Base-by-base conservation (phyloP, 2,113 vertebrate genomes). In the Laterallus jamaicensis region DNA sequence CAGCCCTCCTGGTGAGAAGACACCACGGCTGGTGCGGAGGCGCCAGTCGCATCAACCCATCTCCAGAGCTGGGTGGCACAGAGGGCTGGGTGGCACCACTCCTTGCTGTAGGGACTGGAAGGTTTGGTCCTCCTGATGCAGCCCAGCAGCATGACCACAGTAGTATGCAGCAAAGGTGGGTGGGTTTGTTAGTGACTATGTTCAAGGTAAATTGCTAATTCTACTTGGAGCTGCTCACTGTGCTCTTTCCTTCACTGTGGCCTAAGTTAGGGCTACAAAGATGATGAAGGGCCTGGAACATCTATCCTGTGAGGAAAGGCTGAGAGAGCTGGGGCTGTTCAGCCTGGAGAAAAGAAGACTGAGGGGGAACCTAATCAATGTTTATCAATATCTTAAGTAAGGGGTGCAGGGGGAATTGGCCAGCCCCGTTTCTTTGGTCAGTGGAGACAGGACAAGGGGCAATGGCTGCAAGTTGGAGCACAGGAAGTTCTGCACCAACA, bases 1-100 rank as follows among this genome's bases (percentile, higher is more conserved):
- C 92, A 70, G 0, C 68, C 59, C 56, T 93, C 94, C 64, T 37
- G 88, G 92, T 94, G 93, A 78, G 80, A 66, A 69, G n/a, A 64
- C 29, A 35, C 0, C 54, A 60, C 1, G 11, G 54, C 83, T 5
- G 1, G 82, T 31, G 73, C 56, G 12, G 64, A 67, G 92, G 54
- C 69, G n/a, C 35, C n/a, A 6, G 58, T 21, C 44, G n/a, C 71
- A 13, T 20, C 7, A 2, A 7, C 55, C 37, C 2, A 0, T 4
- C 39, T 7, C 0, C 6, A 74, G 44, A 58, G 54, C 39, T 10
- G 67, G 39, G 58, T 52, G 11, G 1, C 14, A 49, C 20, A 11
- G 25, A 62, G 74, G 15, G 39, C 28, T 66, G 1, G 2, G 52
- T 20, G 58, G 28, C 31, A 5, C 31, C 35, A 1, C 21, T 55